A percentile compares a stretch with the other conserved stretches of the same genome.
phyloP scores from a whole-genome alignment of 2,888 invertebrate genomes.

The Agonopterix alstromeriana region DNA sequence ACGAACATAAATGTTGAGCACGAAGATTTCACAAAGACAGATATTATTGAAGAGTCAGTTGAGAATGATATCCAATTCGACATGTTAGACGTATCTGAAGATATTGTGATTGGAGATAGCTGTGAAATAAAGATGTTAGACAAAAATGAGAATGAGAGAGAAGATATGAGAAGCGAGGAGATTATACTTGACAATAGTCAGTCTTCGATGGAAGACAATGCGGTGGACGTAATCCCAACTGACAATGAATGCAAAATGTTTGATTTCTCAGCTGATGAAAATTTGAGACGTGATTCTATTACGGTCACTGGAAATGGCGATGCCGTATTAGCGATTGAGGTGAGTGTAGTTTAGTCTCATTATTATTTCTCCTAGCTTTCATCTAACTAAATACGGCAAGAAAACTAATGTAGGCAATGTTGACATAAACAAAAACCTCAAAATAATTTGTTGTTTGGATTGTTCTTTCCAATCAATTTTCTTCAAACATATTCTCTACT shows the following conservation, averaged over 20 bases:
- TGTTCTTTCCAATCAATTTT: too few relatives aligned
- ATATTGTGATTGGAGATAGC: conserved; percentile 57
- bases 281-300: conserved; percentile 45
- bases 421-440: too few relatives aligned
- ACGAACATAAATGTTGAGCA: not conserved
- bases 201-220: conserved; percentile 36
- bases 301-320: conserved; percentile 57
- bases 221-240: conserved; percentile 15
- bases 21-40: not conserved
- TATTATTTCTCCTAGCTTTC: too few relatives aligned
- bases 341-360: conserved; percentile 20
- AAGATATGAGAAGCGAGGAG: conserved; percentile 40
- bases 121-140: conserved; percentile 44
- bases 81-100: conserved; percentile 68
- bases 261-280: conserved; percentile 61
- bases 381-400: too few relatives aligned
- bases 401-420: too few relatives aligned
- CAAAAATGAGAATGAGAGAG: conserved; percentile 29
- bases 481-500: too few relatives aligned
- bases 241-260: conserved; percentile 53
- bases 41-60: conserved; percentile 21
- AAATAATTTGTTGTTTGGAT: too few relatives aligned
- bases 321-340: conserved; percentile 66
- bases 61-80: conserved; percentile 56
- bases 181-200: conserved; percentile 64